Base-by-base conservation (phyloP, 2,888 invertebrate genomes). In the Oxytorus armatus region DNA sequence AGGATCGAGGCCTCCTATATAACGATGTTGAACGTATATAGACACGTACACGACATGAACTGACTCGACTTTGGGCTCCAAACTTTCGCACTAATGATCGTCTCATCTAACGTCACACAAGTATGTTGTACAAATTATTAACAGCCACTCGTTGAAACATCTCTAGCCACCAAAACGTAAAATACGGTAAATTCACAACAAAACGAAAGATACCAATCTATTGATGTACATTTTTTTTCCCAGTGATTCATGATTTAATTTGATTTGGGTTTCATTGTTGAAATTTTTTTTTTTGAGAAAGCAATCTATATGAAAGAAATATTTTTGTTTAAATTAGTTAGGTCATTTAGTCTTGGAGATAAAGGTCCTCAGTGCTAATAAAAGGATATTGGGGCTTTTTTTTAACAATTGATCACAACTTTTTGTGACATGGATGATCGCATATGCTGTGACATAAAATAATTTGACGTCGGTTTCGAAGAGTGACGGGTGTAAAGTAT, bases 1-100 rank as follows among this genome's bases (percentile, higher is more conserved):
- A 81, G 73, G 79, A 83, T 81, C 81, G 79, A 53, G 74, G 77
- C 68, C 21, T 8, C 69, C n/a, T n/a, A n/a, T n/a, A n/a, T 83
- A 83, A 81, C 83, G 83, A 83, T 74, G 79, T 77, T 49, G 61
- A 77, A 73, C 68, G 76, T 44, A 11, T 55, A 39, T 51, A 33
- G 7, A 57, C 14, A 23, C 4, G 39, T 57, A 57, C 21, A 57
- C 21, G 55, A 55, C 63, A 63, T 79, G 69, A 79, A 65, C 39
- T 29, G 29, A 55, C 65, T 39, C 51, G 65, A 49, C 63, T 59
- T 57, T 55, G 21, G 39, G 44, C 55, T 10, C 29, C 59, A 39
- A 39, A 51, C 36, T 63, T 70, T 70, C 49, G 18, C 65, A 49
- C 75, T 79, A 75, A 79, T 66, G 74, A 74, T 75, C 70, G 29